phyloP scores from a whole-genome alignment of 2,797 vertebrate genomes.

The Salarias fasciatus region DNA sequence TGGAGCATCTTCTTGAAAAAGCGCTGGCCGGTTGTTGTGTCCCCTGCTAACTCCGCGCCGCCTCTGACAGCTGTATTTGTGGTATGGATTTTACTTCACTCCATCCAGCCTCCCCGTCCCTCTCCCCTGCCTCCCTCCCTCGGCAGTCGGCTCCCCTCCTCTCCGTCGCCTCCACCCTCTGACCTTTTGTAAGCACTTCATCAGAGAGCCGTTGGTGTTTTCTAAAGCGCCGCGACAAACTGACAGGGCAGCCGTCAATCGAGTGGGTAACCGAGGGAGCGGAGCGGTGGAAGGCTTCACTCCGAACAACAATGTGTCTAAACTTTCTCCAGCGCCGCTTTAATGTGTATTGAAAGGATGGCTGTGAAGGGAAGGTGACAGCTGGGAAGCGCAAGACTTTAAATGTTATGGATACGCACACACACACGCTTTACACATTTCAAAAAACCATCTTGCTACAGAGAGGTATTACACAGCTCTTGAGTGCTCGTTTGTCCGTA shows the following conservation, averaged over 20 bases:
- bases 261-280: slow-evolving; percentile 65
- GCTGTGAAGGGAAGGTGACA: slow-evolving; percentile 71
- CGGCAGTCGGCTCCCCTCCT: slow-evolving; percentile 65
- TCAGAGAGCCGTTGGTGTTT: slow-evolving; percentile 83
- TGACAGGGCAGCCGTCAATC: slow-evolving; percentile 85
- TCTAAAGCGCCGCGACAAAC: slow-evolving; percentile 80
- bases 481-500: slow-evolving; percentile 47
- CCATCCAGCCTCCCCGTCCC: slow-evolving; percentile 68
- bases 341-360: slow-evolving; percentile 72
- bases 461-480: slow-evolving; percentile 40
- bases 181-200: slow-evolving; percentile 82
- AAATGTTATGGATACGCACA: slow-evolving; percentile 34
- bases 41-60: slow-evolving; percentile 79
- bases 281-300: slow-evolving; percentile 76
- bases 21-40: slow-evolving; percentile 57
- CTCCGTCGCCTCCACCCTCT: slow-evolving; percentile 65
- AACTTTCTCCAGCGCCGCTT: slow-evolving; percentile 78
- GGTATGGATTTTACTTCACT: slow-evolving; percentile 89
- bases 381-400: slow-evolving; percentile 55
- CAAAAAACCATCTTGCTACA: slow-evolving; percentile 55
- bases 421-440: slow-evolving; percentile 35
- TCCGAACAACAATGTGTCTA: slow-evolving; percentile 73
- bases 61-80: slow-evolving; percentile 87
- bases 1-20: slow-evolving; percentile 59
- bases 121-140: slow-evolving; percentile 54